A percentile compares a stretch with the other conserved stretches of the same genome.
These are phyloP conservation scores for Hypomesus transpacificus DNA, from an alignment of 2,113 vertebrate species.

Conservation along the genomic window DNA sequence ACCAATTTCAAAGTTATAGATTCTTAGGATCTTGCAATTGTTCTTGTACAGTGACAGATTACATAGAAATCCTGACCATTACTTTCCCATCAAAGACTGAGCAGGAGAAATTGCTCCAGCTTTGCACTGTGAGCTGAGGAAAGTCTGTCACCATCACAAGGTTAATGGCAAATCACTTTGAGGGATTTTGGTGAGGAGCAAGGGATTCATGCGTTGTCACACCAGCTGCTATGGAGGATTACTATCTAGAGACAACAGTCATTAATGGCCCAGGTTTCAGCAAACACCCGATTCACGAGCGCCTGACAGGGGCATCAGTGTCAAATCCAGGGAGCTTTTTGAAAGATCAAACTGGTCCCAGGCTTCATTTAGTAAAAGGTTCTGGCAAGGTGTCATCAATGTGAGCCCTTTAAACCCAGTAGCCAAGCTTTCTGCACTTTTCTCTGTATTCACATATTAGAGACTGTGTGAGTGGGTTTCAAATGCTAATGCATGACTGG, in stretches of 20 bases:
- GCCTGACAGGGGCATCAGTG: conserved; percentile 19
- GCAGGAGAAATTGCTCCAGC: conserved; percentile 26
- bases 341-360: conserved; percentile 26
- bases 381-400: neutral
- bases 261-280: conserved; percentile 32
- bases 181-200: conserved; percentile 45
- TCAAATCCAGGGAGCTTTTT: conserved; percentile 32
- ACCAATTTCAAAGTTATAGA: conserved; percentile 22
- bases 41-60: conserved; percentile 39
- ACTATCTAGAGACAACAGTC: conserved; percentile 37
- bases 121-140: conserved; percentile 37
- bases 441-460: neutral
- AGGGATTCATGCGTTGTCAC: conserved; percentile 41
- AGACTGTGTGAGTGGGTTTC: neutral
- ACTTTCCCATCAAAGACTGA: conserved; percentile 50
- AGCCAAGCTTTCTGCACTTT: neutral
- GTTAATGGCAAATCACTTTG: conserved; percentile 63
- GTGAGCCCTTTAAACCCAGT: neutral
- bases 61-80: conserved; percentile 34
- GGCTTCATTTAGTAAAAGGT: conserved; percentile 37
- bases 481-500: neutral
- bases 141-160: conserved; percentile 58
- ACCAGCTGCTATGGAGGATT: conserved; percentile 44
- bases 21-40: conserved; percentile 28
- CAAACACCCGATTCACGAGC: conserved; percentile 18